These are phyloP conservation scores for Aricia artaxerxes DNA, from an alignment of 2,888 invertebrate genomes.

Conservation along the genomic window DNA sequence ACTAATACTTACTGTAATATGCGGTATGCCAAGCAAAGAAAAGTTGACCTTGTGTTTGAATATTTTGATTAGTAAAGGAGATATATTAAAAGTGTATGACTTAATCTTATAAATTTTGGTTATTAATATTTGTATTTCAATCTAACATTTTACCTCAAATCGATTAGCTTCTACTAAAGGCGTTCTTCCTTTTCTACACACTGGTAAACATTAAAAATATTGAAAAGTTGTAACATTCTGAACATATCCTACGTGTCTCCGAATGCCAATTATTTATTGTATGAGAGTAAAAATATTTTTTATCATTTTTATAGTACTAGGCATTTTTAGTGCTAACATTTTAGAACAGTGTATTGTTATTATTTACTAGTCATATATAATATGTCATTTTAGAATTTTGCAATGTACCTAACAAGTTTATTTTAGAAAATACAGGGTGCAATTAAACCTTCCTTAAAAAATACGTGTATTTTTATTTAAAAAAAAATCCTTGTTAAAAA, in stretches of 20 bases:
- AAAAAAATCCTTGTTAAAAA: too few relatives aligned
- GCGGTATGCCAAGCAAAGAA: not conserved
- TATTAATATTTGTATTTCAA: too few relatives aligned
- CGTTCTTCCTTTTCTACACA: not conserved
- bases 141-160: not conserved
- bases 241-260: conserved; percentile 8
- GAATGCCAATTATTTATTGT: conserved; percentile 7
- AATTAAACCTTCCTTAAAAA: too few relatives aligned
- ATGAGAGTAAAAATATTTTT: not conserved
- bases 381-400: not conserved
- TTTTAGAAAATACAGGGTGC: not conserved
- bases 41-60: not conserved
- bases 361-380: conserved; percentile 3
- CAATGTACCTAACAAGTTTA: not conserved
- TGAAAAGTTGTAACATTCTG: not conserved
- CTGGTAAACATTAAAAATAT: not conserved
- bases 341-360: conserved; percentile 4
- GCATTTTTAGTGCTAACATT: not conserved
- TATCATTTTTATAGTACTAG: not conserved
- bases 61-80: not conserved
- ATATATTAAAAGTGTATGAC: not conserved
- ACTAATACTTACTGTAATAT: not conserved
- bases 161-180: too few relatives aligned
- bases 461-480: too few relatives aligned
- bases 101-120: not conserved